Percentiles rank a stretch among this genome's conserved stretches.
These are phyloP conservation scores for Coranthus polyacanthus DNA, from an alignment of 2,797 vertebrate genomes.

Conservation along the genomic window DNA sequence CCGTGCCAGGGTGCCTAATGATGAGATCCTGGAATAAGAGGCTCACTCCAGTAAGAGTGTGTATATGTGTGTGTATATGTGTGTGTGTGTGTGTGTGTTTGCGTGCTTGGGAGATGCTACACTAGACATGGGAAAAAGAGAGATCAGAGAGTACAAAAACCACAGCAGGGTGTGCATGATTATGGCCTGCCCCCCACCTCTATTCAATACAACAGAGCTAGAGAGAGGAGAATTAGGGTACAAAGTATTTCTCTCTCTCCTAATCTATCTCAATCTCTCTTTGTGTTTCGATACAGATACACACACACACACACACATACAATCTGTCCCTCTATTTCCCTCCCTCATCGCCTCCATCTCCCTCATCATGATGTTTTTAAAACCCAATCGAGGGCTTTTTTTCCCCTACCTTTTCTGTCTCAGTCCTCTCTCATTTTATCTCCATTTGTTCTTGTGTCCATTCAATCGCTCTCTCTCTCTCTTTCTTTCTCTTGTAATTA, in stretches of 20 bases:
- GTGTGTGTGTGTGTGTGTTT: slow-evolving; percentile 16
- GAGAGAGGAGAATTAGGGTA: slow-evolving; percentile 64
- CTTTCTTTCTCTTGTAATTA: slow-evolving; percentile 61
- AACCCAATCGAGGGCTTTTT: slow-evolving; percentile 35
- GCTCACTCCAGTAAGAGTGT: slow-evolving; percentile 1
- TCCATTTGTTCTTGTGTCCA: slow-evolving; percentile 17
- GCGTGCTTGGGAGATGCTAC: slow-evolving; percentile 9
- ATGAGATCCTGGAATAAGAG: slow-evolving; percentile 47
- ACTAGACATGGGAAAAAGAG: slow-evolving; percentile 24
- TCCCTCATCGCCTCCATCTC: slow-evolving; percentile 37
- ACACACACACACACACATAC: slow-evolving; percentile 7
- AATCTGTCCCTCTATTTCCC: slow-evolving; percentile 28
- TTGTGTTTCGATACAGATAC: slow-evolving; percentile 27
- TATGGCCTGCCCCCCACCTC: slow-evolving; percentile 56
- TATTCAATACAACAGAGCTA: slow-evolving; percentile 62
- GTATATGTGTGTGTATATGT: slow-evolving; percentile 16
- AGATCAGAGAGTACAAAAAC: slow-evolving; percentile 61
- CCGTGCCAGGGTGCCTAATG: slow-evolving; percentile 52
- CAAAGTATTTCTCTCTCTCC: slow-evolving; percentile 48
- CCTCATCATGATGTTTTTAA: slow-evolving; percentile 60
- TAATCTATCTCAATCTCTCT: slow-evolving; percentile 60
- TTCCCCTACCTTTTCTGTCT: slow-evolving; percentile 10
- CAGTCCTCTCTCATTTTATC: slow-evolving; percentile 32
- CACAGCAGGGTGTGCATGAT: slow-evolving; percentile 69
- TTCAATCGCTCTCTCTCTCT: slow-evolving; percentile 4